Conservation (phyloP, 2,113 vertebrate species). For the Grammomys dolichurus region DNA sequence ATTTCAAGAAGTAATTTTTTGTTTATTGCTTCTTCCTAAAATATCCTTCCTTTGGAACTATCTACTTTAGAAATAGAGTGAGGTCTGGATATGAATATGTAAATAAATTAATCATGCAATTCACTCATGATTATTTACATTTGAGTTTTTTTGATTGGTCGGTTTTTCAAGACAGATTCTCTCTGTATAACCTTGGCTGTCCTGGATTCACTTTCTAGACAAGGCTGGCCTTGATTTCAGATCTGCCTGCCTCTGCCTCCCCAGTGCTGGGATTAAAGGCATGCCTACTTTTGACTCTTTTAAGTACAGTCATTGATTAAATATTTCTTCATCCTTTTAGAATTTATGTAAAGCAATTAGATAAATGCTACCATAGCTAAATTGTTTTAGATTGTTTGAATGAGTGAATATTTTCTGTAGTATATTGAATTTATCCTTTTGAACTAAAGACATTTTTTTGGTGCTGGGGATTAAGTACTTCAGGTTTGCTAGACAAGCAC, state of each 20-base stretch:
- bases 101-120: not conserved
- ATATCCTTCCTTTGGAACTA: slow-evolving; percentile 16
- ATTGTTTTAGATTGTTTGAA: slow-evolving; percentile 6
- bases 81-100: not conserved
- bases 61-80: not conserved
- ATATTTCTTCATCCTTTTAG: not conserved
- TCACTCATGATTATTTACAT: slow-evolving; percentile 7
- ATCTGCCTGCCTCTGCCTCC: not conserved
- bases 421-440: slow-evolving; percentile 42
- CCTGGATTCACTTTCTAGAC: not conserved
- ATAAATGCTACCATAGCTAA: not conserved
- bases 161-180: not conserved
- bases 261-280: not conserved
- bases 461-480: not conserved
- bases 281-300: slow-evolving; percentile 21
- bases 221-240: not conserved
- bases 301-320: slow-evolving; percentile 32
- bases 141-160: not conserved
- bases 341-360: slow-evolving; percentile 4
- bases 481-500: not conserved
- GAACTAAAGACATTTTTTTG: not conserved
- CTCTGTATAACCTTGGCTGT: not conserved
- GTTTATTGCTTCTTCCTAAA: slow-evolving; percentile 6
- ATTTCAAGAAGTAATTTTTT: slow-evolving; percentile 48
- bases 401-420: not conserved